Percentiles rank a stretch among this genome's conserved stretches.
phyloP scores from a whole-genome alignment of 2,888 invertebrate genomes.

The Cryptocephalus primarius region DNA sequence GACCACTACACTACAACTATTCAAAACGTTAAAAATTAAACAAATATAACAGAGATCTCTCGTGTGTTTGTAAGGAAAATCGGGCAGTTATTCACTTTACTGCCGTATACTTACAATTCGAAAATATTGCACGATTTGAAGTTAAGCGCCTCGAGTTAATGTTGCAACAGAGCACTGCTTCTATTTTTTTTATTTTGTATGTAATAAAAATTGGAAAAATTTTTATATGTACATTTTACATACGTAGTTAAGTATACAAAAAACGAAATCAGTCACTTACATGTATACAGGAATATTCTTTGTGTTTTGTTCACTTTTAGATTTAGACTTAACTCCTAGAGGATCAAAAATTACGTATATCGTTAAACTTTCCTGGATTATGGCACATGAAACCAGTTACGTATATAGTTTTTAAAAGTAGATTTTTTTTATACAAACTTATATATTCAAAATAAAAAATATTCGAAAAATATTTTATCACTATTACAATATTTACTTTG shows the following conservation, averaged over 20 bases:
- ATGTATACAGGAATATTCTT: conserved; percentile 7
- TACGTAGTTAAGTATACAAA: conserved; percentile 5
- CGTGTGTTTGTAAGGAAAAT: no score
- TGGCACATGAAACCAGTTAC: conserved; percentile 27
- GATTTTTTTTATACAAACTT: conserved; percentile 9
- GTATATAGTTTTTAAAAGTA: conserved; percentile 14
- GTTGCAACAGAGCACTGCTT: conserved; percentile 5
- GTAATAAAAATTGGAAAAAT: conserved; percentile 7
- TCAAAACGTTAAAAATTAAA: conserved; percentile 8
- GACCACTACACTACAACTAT: conserved; percentile 14
- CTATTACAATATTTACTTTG: conserved; percentile 28
- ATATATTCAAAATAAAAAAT: conserved; percentile 16
- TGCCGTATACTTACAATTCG: no score
- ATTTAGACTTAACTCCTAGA: conserved; percentile 21
- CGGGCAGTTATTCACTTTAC: no score
- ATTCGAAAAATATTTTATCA: conserved; percentile 26
- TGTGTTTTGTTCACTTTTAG: conserved; percentile 1
- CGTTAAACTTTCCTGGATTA: conserved; percentile 22
- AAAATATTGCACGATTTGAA: conserved; percentile 14
- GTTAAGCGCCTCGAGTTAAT: not conserved
- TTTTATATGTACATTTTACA: conserved; percentile 8
- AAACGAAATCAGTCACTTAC: conserved; percentile 13
- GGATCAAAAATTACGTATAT: conserved; percentile 30
- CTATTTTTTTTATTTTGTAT: not conserved
- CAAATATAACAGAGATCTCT: conserved; percentile 21